Base-by-base conservation (phyloP, 2,888 invertebrate species). In the Caenorhabditis zanzibari region DNA sequence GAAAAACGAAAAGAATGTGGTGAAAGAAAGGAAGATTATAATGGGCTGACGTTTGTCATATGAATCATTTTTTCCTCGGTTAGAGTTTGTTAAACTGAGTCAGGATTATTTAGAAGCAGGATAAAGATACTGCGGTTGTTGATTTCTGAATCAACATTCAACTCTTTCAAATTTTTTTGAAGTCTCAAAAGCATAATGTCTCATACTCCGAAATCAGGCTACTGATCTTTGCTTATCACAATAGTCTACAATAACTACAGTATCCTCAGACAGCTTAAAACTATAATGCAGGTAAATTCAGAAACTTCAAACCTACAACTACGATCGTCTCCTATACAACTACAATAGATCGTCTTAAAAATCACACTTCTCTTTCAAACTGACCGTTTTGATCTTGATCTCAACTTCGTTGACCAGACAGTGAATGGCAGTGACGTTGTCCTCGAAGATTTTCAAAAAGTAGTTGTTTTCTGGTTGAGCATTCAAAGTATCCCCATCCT, bases 371-470 rank as follows among this genome's bases (percentile, higher is more conserved):
- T 49, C n/a, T 22, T 49, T 4, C 9, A 47, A n/a, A 59, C 79
- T 66, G 2, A 83, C 83, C 54, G 80, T 75, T 38, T 83, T 74
- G 24, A 83, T 66, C 1, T 80, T 61, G n/a, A 64, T 22, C 6
- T 75, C 56, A 4, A 83, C 75, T 28, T 72, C 71, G 47, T 83
- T 83, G 10, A 83, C 83, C 9, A 75, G 26, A 32, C 83, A 83
- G 14, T 71, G 59, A 7, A 83, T 80, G 28, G 80, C 71, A 5
- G 83, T 83, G 1, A 72, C 69, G 49, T 83, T 83, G 5, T 75
- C 75, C 26, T 83, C 79, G 32, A 83, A 83, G 9, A 83, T 71
- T 16, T 72, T 79, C 64, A 83, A 10, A 22, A 80, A 83, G 38
- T 83, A 83, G 41, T 71, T 83, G 61, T 75, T 69, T 5, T 64